Base-by-base conservation (phyloP, 2,888 invertebrate genomes). In the Ophion costatus region DNA sequence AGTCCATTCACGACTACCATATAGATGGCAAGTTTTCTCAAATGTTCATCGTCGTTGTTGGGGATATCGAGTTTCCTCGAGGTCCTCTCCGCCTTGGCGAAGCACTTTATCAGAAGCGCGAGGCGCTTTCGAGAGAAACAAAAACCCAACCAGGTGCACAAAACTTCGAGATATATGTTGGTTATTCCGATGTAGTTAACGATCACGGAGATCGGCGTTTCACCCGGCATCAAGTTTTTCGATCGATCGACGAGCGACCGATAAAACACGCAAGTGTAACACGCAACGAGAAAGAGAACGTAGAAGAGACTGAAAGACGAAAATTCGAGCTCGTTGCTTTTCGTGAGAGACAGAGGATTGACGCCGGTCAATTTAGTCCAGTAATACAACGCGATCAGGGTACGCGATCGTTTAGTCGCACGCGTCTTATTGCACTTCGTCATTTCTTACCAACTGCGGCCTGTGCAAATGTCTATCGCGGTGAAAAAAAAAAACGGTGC, bases 311-410 rank as follows among this genome's bases (percentile, higher is more conserved):
- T 45, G 24, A 29, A 24, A 45, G 64, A 69, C 24, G 85, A 82
- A 20, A 74, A 74, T 20, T 73, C 24, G 11, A 82, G 67, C 29
- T 76, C 20, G 20, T 76, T 56, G 22, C 57, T 64, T 24, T 73
- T 67, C 59, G 76, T 67, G 1, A 85, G 17, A 5, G 10, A 71
- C 1, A 82, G 57, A 17, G 82, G 71, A 82, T 82, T 82, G 3
- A 85, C 14, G 4, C 82, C 82, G 20, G 80, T 29, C 0, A 76
- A 17, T 82, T 85, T 85, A 42, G 61, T 66, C 76, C 85, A 82
- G 73, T 77, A 82, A 77, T 45, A 77, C 73, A 85, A 24, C 1
- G 45, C 29, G 29, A 59, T 22, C 7, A 75, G 67, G 17, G 67
- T 82, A 2, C 42, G 56, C 42, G 82, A 85, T 33, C 33, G 77